phyloP scores from a whole-genome alignment of 2,797 vertebrate species.

The Myotis vivesi region DNA sequence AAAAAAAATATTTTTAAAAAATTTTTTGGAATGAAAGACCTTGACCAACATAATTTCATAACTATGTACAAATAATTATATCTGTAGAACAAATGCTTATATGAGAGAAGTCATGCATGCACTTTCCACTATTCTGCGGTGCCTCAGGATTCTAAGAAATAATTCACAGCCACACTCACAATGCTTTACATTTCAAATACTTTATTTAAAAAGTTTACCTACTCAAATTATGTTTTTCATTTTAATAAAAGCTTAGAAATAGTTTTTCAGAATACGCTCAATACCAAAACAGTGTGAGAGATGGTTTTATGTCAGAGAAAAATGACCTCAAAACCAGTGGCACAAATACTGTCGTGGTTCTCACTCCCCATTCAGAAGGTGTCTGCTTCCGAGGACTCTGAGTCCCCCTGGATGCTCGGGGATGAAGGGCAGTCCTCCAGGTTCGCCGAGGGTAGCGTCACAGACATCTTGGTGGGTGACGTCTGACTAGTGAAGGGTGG shows the following conservation, averaged over 20 bases:
- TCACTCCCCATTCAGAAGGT: conserved; percentile 79
- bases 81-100: not conserved
- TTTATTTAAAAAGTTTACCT: conserved; percentile 72
- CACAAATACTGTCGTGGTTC: not conserved
- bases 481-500: conserved; percentile 36
- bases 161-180: conserved; percentile 19
- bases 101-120: not conserved
- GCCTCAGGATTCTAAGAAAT: conserved; percentile 39
- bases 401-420: conserved; percentile 67
- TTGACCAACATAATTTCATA: not conserved
- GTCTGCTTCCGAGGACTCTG: conserved; percentile 85
- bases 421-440: conserved; percentile 70
- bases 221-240: conserved; percentile 31
- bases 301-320: conserved; percentile 28
- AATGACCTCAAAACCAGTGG: conserved; percentile 12
- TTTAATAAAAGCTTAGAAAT: conserved; percentile 53
- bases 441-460: conserved; percentile 78
- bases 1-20: too few species aligned
- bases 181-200: conserved; percentile 5
- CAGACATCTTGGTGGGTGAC: conserved; percentile 76
- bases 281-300: conserved; percentile 37
- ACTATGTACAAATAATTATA: not conserved
- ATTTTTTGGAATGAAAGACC: not conserved
- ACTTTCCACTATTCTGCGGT: not conserved
- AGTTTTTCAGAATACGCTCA: conserved; percentile 31